A percentile compares a stretch with the other conserved stretches of the same genome.
These are phyloP conservation scores for Drosophila cognata DNA, from an alignment of 2,888 invertebrate species.

Conservation along the genomic window DNA sequence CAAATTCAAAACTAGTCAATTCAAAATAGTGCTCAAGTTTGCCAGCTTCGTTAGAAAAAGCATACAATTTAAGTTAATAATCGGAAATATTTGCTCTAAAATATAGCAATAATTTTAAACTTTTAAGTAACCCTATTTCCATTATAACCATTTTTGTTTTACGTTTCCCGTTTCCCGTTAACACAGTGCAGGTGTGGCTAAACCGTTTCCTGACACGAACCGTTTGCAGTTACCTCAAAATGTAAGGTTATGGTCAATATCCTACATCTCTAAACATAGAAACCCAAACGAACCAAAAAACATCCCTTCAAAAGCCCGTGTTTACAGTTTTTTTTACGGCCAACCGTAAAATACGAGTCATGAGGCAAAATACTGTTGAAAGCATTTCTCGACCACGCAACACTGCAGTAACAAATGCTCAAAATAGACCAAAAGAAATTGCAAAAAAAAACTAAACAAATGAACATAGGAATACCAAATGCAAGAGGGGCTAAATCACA, in stretches of 20 bases:
- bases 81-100: neutral
- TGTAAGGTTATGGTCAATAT: slow-evolving; percentile 19
- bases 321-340: slow-evolving; percentile 19
- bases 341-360: slow-evolving; percentile 33
- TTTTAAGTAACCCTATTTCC: slow-evolving; percentile 14
- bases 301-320: slow-evolving; percentile 1
- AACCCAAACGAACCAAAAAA: neutral
- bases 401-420: neutral
- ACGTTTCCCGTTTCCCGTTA: slow-evolving; percentile 23
- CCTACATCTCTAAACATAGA: slow-evolving; percentile 7
- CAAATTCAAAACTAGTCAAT: neutral
- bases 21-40: neutral
- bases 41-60: neutral
- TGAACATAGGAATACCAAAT: neutral
- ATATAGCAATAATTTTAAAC: slow-evolving; percentile 28
- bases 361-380: slow-evolving; percentile 19
- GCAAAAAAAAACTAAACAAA: neutral
- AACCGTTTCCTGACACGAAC: slow-evolving; percentile 45
- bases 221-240: slow-evolving; percentile 34
- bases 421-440: neutral
- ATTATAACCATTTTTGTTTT: slow-evolving; percentile 35
- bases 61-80: neutral
- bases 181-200: slow-evolving; percentile 31
- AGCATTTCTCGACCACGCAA: neutral
- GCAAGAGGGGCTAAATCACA: neutral